A percentile compares a stretch with the other conserved stretches of the same genome.
Evolutionary conservation across 1,140 invertebrate species (phyloP).

Genomic region (Tetramorium simillimum): DNA sequence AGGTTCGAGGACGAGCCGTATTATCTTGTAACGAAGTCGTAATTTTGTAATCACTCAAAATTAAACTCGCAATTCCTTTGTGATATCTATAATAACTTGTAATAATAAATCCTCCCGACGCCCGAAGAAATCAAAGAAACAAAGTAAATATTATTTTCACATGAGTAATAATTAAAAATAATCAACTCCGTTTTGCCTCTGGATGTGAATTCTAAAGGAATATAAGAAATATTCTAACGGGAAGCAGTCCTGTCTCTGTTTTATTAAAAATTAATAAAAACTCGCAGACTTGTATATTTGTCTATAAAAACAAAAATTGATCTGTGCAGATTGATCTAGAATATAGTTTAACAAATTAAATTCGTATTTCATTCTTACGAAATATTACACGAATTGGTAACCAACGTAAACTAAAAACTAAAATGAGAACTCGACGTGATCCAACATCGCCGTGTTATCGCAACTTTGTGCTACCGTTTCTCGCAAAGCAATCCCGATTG

Average conservation of each 20-base stretch:
- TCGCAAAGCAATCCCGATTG: neutral
- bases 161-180: neutral
- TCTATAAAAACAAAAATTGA: neutral
- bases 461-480: neutral
- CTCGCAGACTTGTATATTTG: neutral
- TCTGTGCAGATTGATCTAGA: slow-evolving; percentile 8
- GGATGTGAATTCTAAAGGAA: neutral
- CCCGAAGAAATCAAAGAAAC: neutral
- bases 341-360: slow-evolving; percentile 10
- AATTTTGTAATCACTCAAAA: neutral
- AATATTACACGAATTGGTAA: slow-evolving; percentile 17
- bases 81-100: neutral
- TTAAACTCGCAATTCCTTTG: neutral
- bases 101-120: neutral
- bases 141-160: neutral
- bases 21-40: neutral
- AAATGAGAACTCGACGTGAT: neutral
- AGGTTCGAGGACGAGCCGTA: slow-evolving; percentile 34
- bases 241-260: neutral
- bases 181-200: slow-evolving; percentile 3
- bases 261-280: neutral
- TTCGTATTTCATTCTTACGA: neutral
- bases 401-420: slow-evolving; percentile 26
- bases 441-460: neutral
- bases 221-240: slow-evolving; percentile 11